These are phyloP conservation scores for Drosophila insularis DNA, from an alignment of 1,140 invertebrate species.

Conservation along the genomic window DNA sequence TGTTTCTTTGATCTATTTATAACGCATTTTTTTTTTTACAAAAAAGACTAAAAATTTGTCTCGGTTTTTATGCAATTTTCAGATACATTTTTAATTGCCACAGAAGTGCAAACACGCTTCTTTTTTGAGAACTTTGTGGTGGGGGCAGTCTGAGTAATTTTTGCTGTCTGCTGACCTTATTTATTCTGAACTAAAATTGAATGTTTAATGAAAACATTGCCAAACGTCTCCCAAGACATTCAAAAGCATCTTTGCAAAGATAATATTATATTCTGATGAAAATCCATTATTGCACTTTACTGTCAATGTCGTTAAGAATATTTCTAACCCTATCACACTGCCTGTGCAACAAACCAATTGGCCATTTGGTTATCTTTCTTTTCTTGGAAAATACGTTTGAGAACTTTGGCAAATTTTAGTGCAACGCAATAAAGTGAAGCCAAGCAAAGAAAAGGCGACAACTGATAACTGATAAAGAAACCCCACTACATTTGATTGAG, in stretches of 20 bases:
- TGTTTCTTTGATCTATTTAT: conserved; percentile 67
- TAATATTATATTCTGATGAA: no score
- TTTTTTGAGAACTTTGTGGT: conserved; percentile 34
- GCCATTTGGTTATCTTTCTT: no score
- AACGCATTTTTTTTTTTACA: conserved; percentile 11
- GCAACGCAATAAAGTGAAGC: not conserved
- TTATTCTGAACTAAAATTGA: not conserved
- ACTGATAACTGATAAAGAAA: conserved; percentile 2
- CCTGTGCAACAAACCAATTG: no score
- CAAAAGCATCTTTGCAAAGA: no score
- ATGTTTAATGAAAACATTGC: not conserved
- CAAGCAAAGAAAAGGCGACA: not conserved
- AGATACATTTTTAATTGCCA: conserved; percentile 52
- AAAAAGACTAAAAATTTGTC: conserved; percentile 18
- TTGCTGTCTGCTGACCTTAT: not conserved
- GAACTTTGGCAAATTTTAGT: not conserved
- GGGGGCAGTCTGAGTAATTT: conserved; percentile 4
- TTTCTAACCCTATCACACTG: no score
- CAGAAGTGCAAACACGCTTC: conserved; percentile 32
- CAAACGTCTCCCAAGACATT: no score
- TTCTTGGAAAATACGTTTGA: not conserved
- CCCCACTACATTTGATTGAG: conserved; percentile 54
- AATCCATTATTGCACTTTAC: no score
- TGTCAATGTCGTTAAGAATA: no score
- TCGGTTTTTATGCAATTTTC: conserved; percentile 6